phyloP scores from a whole-genome alignment of 2,797 vertebrate species.

The Phoeniculus purpureus region DNA sequence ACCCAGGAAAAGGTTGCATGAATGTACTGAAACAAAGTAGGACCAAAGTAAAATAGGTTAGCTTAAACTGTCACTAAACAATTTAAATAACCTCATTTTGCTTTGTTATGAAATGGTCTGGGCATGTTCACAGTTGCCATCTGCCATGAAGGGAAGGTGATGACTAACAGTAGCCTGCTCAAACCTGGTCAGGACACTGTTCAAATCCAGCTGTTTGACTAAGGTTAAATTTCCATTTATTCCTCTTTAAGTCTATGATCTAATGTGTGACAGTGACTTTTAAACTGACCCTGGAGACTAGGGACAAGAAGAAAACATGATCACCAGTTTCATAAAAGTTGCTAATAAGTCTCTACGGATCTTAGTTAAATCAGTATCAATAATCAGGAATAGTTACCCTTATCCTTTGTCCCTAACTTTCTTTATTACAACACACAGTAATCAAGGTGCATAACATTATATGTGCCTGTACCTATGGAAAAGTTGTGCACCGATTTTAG shows the following conservation, averaged over 20 bases:
- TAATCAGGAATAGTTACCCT: not conserved
- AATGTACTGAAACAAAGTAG: not conserved
- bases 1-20: not conserved
- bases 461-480: not conserved
- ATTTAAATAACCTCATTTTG: conserved; percentile 20
- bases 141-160: not conserved
- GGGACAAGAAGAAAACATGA: not conserved
- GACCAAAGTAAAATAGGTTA: conserved; percentile 34
- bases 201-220: not conserved
- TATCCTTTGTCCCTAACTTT: not conserved
- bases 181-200: not conserved
- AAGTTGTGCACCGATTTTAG: not conserved
- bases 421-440: not conserved
- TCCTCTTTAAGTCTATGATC: not conserved
- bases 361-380: not conserved
- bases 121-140: not conserved
- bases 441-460: not conserved
- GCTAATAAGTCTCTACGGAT: not conserved
- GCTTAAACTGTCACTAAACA: not conserved
- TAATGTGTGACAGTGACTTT: not conserved
- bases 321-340: not conserved
- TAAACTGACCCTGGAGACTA: not conserved
- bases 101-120: not conserved
- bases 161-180: not conserved
- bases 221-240: not conserved